Percentiles rank a stretch among this genome's conserved stretches.
Conservation (phyloP, 2,888 invertebrate genomes). For the Athalia cordata region DNA sequence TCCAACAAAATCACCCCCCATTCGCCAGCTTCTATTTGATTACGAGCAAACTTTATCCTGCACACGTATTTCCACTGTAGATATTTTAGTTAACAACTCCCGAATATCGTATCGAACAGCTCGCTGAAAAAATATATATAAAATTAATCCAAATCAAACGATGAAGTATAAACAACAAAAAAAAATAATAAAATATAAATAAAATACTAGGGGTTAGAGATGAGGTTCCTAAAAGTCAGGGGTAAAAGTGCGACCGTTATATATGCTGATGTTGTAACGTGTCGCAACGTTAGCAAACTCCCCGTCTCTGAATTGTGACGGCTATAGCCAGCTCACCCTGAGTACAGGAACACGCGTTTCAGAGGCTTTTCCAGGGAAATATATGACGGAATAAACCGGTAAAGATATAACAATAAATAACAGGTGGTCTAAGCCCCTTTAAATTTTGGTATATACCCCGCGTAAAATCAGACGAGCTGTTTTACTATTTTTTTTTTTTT, state of each 20-base stretch:
- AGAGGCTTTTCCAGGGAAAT: constrained; percentile 33
- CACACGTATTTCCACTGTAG: no score
- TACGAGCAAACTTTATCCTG: constrained; percentile 29
- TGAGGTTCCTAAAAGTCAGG: constrained; percentile 58
- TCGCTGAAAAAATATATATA: neutral
- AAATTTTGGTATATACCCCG: neutral
- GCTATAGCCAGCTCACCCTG: constrained; percentile 33
- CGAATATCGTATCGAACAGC: no score
- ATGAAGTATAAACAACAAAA: neutral
- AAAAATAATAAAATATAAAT: neutral
- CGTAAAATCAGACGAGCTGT: neutral
- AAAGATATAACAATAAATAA: constrained; percentile 44
- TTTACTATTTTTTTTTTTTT: neutral
- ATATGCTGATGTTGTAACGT: constrained; percentile 61
- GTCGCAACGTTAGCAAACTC: constrained; percentile 50
- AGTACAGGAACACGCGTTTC: constrained; percentile 33
- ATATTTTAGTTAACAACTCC: no score
- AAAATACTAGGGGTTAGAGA: constrained; percentile 35
- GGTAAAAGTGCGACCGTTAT: constrained; percentile 60
- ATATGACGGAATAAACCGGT: constrained; percentile 42
- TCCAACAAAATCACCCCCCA: constrained; percentile 21
- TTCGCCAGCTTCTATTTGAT: constrained; percentile 19
- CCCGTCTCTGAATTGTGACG: constrained; percentile 42
- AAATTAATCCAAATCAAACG: constrained; percentile 11
- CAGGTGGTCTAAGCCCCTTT: constrained; percentile 24